These are phyloP conservation scores for Agrochola lota DNA, from an alignment of 2,888 invertebrate species.

Conservation along the genomic window DNA sequence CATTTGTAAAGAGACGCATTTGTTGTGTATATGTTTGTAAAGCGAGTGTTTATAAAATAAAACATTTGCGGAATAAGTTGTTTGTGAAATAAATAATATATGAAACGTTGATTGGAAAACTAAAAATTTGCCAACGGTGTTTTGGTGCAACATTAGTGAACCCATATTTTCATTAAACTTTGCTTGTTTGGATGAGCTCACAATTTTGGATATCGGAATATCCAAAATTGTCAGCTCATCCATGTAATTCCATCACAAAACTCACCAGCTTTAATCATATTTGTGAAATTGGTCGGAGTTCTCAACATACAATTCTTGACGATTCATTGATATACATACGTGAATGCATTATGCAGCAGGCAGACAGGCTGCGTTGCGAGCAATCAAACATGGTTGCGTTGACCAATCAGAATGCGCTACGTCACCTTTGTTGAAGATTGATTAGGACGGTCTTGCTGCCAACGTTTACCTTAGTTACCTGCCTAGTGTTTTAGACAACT, in stretches of 20 bases:
- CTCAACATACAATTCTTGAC: neutral
- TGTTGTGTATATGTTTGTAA: no score
- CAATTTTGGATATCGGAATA: neutral
- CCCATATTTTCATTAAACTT: no score
- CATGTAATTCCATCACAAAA: neutral
- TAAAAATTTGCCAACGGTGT: no score
- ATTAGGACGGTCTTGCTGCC: constrained; percentile 15
- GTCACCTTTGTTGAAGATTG: constrained; percentile 36
- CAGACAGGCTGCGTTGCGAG: constrained; percentile 28
- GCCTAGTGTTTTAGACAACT: neutral
- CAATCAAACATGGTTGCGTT: constrained; percentile 34
- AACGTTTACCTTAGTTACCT: constrained; percentile 39
- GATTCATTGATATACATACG: neutral
- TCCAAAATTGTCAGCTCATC: neutral
- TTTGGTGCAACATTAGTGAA: no score
- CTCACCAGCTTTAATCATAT: neutral
- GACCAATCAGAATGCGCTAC: constrained; percentile 40
- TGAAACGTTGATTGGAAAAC: neutral
- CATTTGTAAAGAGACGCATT: no score
- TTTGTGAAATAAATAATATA: neutral
- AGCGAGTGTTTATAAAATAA: no score
- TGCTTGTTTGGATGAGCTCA: neutral
- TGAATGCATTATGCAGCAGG: constrained; percentile 26
- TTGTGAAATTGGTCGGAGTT: neutral
- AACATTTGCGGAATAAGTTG: neutral